Evolutionary conservation across 2,797 vertebrate genomes (phyloP).

Genomic region (Pogonophryne albipinna): DNA sequence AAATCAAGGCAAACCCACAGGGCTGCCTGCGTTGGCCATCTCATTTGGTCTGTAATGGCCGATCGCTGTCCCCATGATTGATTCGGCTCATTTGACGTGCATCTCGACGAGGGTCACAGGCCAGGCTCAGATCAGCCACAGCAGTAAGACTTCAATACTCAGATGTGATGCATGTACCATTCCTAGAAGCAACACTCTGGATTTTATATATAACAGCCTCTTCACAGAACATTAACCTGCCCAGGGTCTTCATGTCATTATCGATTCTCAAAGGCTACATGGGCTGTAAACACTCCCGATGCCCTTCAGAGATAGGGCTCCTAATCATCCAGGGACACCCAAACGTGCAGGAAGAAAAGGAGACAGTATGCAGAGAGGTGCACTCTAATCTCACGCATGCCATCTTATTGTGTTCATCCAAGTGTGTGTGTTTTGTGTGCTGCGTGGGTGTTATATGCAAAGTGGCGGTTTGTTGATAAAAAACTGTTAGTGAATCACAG

Average conservation of each 20-base stretch:
- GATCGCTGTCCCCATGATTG: constrained; percentile 65
- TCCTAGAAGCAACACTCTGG: constrained; percentile 73
- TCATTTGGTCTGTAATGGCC: constrained; percentile 71
- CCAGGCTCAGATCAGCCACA: constrained; percentile 55
- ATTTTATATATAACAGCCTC: constrained; percentile 74
- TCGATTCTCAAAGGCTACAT: constrained; percentile 77
- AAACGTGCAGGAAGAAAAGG: constrained; percentile 45
- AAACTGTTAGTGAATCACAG: constrained; percentile 47
- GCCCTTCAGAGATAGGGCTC: constrained; percentile 76
- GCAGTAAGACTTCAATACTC: constrained; percentile 69
- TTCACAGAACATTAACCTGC: constrained; percentile 81
- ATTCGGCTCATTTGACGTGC: constrained; percentile 72
- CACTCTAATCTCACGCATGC: constrained; percentile 38
- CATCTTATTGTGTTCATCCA: constrained; percentile 38
- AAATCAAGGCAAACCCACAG: constrained; percentile 65
- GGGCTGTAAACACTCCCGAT: constrained; percentile 73
- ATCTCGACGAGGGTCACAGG: constrained; percentile 66
- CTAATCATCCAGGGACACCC: constrained; percentile 65
- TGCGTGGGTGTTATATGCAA: constrained; percentile 46
- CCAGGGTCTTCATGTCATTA: constrained; percentile 72
- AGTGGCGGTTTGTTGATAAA: constrained; percentile 61
- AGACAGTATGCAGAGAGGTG: constrained; percentile 23
- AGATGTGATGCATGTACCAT: constrained; percentile 65
- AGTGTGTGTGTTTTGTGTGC: constrained; percentile 29
- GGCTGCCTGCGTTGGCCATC: constrained; percentile 59